Percentiles rank a stretch among this genome's conserved stretches.
These are phyloP conservation scores for Ips nitidus DNA, from an alignment of 1,140 invertebrate genomes.

Conservation along the genomic window DNA sequence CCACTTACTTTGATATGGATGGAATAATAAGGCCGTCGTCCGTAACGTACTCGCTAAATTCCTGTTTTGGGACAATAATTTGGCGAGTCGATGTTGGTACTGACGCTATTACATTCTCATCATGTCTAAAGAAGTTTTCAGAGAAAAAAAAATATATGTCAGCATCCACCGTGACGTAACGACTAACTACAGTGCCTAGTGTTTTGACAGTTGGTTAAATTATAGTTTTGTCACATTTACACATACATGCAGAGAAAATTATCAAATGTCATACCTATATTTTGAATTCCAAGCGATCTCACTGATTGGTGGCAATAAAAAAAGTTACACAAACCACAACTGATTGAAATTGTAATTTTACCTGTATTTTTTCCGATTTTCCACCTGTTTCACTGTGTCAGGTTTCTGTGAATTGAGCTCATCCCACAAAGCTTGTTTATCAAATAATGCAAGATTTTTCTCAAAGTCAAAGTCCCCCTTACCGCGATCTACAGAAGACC, in stretches of 20 bases:
- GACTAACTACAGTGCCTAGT: background rate
- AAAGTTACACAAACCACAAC: no score
- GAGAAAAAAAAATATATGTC: slow-evolving; percentile 1
- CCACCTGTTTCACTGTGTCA: slow-evolving; percentile 59
- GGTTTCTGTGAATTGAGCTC: slow-evolving; percentile 72
- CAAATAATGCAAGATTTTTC: slow-evolving; percentile 87
- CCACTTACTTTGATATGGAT: slow-evolving; percentile 59
- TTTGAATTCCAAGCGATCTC: no score
- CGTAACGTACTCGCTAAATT: slow-evolving; percentile 72
- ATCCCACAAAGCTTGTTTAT: slow-evolving; percentile 80
- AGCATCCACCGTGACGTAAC: no score
- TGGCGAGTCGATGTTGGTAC: slow-evolving; percentile 67
- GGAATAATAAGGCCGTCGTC: slow-evolving; percentile 80
- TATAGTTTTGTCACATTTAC: background rate
- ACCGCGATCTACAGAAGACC: slow-evolving; percentile 55
- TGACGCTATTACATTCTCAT: slow-evolving; percentile 80
- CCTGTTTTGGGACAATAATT: slow-evolving; percentile 68
- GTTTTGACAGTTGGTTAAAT: background rate
- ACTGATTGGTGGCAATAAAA: no score
- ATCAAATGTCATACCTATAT: no score
- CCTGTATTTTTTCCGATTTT: slow-evolving; percentile 49
- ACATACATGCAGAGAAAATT: background rate
- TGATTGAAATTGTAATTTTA: slow-evolving; percentile 11
- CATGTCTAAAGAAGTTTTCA: slow-evolving; percentile 58
- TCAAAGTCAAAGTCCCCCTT: slow-evolving; percentile 89